Evolutionary conservation across 2,797 vertebrate species (phyloP), one percentile per base, ranked within the genome.

Genomic region (Phyllotis vaccarum): DNA sequence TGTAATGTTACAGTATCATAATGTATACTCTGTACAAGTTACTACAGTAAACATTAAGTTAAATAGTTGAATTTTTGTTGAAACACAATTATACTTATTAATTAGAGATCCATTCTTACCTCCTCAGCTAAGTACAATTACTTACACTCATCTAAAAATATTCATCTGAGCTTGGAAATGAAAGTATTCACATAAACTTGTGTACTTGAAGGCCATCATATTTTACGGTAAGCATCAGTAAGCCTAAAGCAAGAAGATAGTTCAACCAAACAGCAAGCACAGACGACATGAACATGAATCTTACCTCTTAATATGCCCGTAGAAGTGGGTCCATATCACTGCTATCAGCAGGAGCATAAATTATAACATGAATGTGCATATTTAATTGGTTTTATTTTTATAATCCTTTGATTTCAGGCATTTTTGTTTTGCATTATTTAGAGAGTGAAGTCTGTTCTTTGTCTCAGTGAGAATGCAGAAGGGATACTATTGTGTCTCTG

Each of bases 301-400:
- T 80, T 91, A 86, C 72, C 16, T 43, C 75, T 89, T 62, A 34
- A 54, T 49, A 40, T 74, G 43, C 21, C 22, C 74, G 12, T 76
- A 74, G 85, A 94, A 52, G 56, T 34, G 68, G 49, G 56, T 52
- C 19, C 87, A 46, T 54, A 92, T 95, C 76, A 72, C 31, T 78
- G 54, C 17, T 91, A 78, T 91, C 95, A 85, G 31, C 40, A 64
- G 75, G 70, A 81, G 31, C 37, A 95, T 86, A 93, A 96, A 91
- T 90, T 70, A 85, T 62, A 64, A 78, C 54, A 52, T 60, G 68
- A 74, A 70, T 90, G 64, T 91, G 46, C 40, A 21, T 83, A 66
- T 95, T 74, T 92, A 95, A 85, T 94, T 87, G 80, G 21, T 79
- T 93, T 74, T 85, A 81, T 70, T 96, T 93, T 76, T 68, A 83